These are phyloP conservation scores for Calephelis nemesis DNA, from an alignment of 1,140 invertebrate genomes.

Conservation along the genomic window DNA sequence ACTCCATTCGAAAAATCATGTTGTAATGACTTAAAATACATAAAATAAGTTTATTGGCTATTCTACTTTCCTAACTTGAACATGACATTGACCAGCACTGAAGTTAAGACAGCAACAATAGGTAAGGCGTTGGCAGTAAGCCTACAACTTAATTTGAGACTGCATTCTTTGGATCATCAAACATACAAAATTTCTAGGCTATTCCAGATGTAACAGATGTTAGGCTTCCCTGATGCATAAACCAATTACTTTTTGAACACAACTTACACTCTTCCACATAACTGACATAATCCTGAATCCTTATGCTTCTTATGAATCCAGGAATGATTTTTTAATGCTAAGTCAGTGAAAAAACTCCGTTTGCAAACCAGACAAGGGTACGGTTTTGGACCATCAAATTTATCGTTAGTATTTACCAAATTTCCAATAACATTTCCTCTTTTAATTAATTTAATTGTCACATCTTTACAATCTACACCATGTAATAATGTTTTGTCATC, in stretches of 20 bases:
- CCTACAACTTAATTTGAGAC: too few relatives aligned
- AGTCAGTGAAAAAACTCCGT: slow-evolving; percentile 59
- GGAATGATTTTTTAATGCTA: slow-evolving; percentile 68
- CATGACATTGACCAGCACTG: too few relatives aligned
- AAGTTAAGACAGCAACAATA: too few relatives aligned
- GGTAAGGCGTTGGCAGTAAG: too few relatives aligned
- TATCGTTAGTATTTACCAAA: slow-evolving; percentile 23
- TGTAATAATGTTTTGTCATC: slow-evolving; percentile 57
- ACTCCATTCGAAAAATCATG: too few relatives aligned
- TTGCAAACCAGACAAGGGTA: slow-evolving; percentile 59
- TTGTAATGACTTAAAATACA: too few relatives aligned
- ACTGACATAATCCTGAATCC: slow-evolving; percentile 82
- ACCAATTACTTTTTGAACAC: background rate
- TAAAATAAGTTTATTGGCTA: too few relatives aligned
- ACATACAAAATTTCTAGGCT: too few relatives aligned
- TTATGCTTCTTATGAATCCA: slow-evolving; percentile 81
- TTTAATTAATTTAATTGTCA: slow-evolving; percentile 65
- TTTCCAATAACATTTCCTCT: slow-evolving; percentile 31
- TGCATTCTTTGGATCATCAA: too few relatives aligned
- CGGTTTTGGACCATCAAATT: slow-evolving; percentile 43
- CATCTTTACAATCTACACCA: slow-evolving; percentile 57
- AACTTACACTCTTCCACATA: slow-evolving; percentile 86
- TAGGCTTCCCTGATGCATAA: too few relatives aligned
- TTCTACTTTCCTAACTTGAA: too few relatives aligned
- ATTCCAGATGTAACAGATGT: too few relatives aligned